Base-by-base conservation (phyloP, 2,888 invertebrate species). In the Epirrhoe tristata region DNA sequence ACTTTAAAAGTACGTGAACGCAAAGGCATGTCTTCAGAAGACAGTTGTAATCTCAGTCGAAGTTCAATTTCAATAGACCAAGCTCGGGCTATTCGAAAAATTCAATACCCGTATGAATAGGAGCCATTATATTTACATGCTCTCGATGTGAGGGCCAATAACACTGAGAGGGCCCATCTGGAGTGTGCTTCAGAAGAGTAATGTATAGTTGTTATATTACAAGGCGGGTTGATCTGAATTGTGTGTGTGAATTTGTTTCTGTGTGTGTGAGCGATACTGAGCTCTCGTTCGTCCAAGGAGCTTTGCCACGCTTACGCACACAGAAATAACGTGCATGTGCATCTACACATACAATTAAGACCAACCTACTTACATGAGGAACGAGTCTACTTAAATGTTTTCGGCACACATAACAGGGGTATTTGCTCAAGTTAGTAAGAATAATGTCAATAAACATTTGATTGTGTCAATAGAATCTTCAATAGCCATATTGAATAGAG, bases 101-200 rank as follows among this genome's bases (percentile, higher is more conserved):
- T 60, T 60, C 56, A 46, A 60, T 53, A 60, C 46, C 52, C 51
- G 1, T 52, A 52, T 56, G 60, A 60, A 60, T 60, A 34, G 14
- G 12, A 14, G 39, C 60, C 60, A 48, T 66, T 57, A 56, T 57
- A 60, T 66, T 60, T 51, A 52, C 60, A 66, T 60, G 46, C 39
- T 54, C 46, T 46, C 58, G 61, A 53, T 34, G 39, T 66, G 52
- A 57, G 59, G 24, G 43, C 59, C 67, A 67, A 67, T 63, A 63
- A 59, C 52, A 67, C 63, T 63, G 52, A 57, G 48, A 56, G 34
- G 39, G 51, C 39, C 60, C 66, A 61, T 60, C 58, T 58, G 56
- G 17, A 64, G 51, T 32, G 46, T 66, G 52, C 65, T 66, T 60
- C n/a, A 60, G 57, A 57, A 56, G 52, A 57, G 39, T 59, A 58